phyloP scores from a whole-genome alignment of 2,113 vertebrate species.

The Hypomesus transpacificus region DNA sequence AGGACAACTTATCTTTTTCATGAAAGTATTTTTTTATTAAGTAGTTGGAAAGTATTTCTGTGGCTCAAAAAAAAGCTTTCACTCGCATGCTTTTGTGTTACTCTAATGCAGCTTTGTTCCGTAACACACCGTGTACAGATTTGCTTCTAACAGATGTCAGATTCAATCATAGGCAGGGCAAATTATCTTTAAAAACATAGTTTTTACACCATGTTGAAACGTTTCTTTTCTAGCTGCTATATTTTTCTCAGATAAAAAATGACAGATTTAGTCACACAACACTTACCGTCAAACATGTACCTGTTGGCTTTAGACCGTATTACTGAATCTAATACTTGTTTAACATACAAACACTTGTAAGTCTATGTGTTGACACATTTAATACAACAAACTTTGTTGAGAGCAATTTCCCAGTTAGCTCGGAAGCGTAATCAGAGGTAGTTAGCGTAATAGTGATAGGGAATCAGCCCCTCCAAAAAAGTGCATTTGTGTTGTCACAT shows the following conservation, averaged over 20 bases:
- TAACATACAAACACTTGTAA: background rate
- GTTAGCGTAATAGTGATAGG: too few species aligned
- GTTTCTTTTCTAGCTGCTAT: background rate
- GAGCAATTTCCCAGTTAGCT: constrained; percentile 28
- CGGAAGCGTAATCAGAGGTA: background rate
- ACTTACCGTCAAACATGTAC: background rate
- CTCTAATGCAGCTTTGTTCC: background rate
- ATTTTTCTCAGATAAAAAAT: too few species aligned
- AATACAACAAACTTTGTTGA: constrained; percentile 1
- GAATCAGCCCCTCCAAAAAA: too few species aligned
- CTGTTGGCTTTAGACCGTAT: background rate
- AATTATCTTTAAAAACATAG: background rate
- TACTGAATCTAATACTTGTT: background rate
- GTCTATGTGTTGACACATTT: constrained; percentile 3
- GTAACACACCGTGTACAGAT: background rate
- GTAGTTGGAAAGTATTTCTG: background rate
- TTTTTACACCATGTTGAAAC: background rate
- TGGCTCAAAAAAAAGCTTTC: background rate
- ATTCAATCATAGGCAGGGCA: too few species aligned
- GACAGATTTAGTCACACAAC: background rate
- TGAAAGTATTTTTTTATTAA: background rate
- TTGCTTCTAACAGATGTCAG: too few species aligned
- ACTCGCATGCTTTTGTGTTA: background rate
- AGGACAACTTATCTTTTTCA: background rate
- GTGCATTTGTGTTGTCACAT: constrained; percentile 13